phyloP scores from a whole-genome alignment of 2,113 vertebrate genomes.

The Tachycineta bicolor region DNA sequence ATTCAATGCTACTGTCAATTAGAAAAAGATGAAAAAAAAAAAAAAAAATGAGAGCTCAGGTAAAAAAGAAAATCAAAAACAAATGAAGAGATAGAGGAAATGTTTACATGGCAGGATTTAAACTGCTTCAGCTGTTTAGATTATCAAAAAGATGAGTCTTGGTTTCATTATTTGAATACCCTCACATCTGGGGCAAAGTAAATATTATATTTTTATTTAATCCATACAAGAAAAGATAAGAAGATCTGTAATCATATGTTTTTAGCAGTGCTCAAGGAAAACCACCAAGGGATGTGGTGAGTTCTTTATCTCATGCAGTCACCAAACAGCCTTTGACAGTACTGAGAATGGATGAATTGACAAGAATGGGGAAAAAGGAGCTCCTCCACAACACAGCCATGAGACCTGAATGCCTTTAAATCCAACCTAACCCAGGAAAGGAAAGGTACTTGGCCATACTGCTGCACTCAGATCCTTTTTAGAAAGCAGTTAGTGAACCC shows the following conservation, averaged over 20 bases:
- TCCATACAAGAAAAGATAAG: not conserved
- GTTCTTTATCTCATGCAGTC: not conserved
- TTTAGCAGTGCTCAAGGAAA: not conserved
- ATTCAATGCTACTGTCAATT: not conserved
- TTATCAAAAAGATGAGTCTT: not conserved
- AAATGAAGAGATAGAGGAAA: not conserved
- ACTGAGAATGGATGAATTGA: not conserved
- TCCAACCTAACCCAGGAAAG: not conserved
- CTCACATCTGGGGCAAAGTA: not conserved
- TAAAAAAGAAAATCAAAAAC: not conserved
- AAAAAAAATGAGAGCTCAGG: fast-evolving
- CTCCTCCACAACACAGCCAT: not conserved
- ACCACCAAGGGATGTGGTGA: not conserved
- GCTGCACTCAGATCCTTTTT: not conserved
- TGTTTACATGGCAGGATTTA: not conserved
- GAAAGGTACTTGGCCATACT: not conserved
- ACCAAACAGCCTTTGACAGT: not conserved
- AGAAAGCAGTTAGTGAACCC: not conserved
- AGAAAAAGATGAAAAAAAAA: not conserved
- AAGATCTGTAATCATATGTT: not conserved
- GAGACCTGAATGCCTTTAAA: not conserved
- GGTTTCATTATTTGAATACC: not conserved
- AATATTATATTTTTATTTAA: not conserved
- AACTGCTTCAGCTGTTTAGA: not conserved
- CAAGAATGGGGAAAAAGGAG: not conserved